Evolutionary conservation across 1,140 invertebrate species (phyloP).

Genomic region (Drosophila athabasca): DNA sequence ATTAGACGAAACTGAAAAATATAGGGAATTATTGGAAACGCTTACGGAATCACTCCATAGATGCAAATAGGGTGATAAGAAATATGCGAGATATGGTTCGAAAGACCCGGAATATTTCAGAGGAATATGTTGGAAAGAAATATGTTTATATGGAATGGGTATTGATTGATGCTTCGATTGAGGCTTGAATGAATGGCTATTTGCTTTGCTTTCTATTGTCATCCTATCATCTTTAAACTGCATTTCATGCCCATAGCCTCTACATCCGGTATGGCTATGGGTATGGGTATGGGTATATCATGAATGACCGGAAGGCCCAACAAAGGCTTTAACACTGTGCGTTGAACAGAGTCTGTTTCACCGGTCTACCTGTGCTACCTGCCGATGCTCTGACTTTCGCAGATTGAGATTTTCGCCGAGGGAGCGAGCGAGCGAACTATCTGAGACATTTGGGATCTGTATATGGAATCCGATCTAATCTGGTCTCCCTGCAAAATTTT

Average conservation of each 20-base stretch:
- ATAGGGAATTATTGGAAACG: not conserved
- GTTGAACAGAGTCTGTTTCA: not conserved
- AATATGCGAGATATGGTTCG: too few species aligned
- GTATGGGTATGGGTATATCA: not conserved
- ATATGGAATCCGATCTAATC: too few species aligned
- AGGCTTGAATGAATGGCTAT: too few species aligned
- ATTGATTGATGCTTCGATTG: conserved; percentile 1
- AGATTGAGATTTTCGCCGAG: conserved; percentile 37
- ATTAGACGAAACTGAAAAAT: too few species aligned
- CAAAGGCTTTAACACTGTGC: conserved; percentile 28
- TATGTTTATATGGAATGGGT: not conserved
- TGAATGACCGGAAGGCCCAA: conserved; percentile 61
- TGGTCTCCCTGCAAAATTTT: not conserved
- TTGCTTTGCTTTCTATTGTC: too few species aligned
- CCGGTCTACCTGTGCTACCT: conserved; percentile 6
- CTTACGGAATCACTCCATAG: not conserved
- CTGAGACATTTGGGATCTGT: not conserved
- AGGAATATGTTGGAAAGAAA: not conserved
- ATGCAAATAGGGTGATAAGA: too few species aligned
- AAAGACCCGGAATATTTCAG: too few species aligned
- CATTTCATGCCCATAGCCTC: conserved; percentile 25
- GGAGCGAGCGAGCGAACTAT: too few species aligned
- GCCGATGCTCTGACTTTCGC: conserved; percentile 49
- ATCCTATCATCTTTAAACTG: too few species aligned
- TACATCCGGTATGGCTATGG: conserved; percentile 53